These are phyloP conservation scores for Echinarachnius parma DNA, from an alignment of 53 echinoderm and acorn worm species.

Conservation along the genomic window DNA sequence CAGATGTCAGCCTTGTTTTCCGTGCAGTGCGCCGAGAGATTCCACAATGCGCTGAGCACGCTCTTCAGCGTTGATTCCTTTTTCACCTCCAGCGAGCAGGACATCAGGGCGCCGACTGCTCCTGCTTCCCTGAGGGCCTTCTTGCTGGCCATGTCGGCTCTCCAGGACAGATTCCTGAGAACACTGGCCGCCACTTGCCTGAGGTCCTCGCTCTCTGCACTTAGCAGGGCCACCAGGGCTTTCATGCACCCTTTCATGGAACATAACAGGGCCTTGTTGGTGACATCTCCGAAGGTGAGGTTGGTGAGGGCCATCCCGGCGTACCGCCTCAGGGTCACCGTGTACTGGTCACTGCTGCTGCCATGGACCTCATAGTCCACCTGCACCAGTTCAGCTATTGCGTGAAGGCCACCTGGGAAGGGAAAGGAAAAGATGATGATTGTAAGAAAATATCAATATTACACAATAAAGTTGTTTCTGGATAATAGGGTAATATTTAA, in stretches of 20 bases:
- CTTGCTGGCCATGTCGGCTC: conserved; percentile 97
- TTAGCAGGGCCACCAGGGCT: conserved; percentile 77
- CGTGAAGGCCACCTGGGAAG: conserved; percentile 83
- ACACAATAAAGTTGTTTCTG: neutral
- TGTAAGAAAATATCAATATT: neutral
- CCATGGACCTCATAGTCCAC: conserved; percentile 82
- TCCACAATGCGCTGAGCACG: conserved; percentile 89
- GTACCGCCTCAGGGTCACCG: conserved; percentile 83
- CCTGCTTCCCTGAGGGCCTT: conserved; percentile 79
- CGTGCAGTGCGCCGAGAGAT: conserved; percentile 95
- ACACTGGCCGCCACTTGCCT: conserved; percentile 92
- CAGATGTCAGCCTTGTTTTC: conserved; percentile 99
- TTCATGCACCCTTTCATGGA: conserved; percentile 99
- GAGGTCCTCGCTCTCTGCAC: conserved; percentile 88
- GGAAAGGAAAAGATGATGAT: neutral
- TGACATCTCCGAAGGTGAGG: conserved; percentile 94
- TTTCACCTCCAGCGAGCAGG: conserved; percentile 84
- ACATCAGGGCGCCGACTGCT: conserved; percentile 81
- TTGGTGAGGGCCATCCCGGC: conserved; percentile 98
- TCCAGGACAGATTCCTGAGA: conserved; percentile 88
- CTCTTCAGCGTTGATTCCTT: conserved; percentile 96
- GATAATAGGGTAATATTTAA: neutral
- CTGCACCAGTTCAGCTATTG: conserved; percentile 83
- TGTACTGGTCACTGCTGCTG: conserved; percentile 89
- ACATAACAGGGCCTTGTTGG: conserved; percentile 93